These are phyloP conservation scores for Chionomys nivalis DNA, from an alignment of 2,113 vertebrate genomes.

Conservation along the genomic window DNA sequence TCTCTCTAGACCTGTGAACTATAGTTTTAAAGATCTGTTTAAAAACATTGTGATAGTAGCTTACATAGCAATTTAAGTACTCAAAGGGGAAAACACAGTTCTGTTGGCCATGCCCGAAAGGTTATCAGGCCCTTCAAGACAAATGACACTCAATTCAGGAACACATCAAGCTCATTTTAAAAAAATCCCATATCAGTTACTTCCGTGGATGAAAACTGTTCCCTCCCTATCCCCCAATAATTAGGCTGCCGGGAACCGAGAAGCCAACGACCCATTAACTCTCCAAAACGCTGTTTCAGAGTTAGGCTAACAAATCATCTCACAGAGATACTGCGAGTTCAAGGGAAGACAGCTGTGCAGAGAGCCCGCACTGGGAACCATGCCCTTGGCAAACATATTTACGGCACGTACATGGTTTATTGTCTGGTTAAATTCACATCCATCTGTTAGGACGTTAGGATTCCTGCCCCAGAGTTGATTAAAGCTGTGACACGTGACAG, in stretches of 20 bases:
- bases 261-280: background rate
- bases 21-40: background rate
- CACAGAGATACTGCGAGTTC: conserved; percentile 71
- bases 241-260: background rate
- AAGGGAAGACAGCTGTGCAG: conserved; percentile 77
- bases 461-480: conserved; percentile 63
- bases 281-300: conserved; percentile 43
- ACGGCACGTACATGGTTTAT: conserved; percentile 71
- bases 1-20: background rate
- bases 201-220: conserved; percentile 4
- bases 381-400: conserved; percentile 79
- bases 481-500: background rate
- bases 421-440: conserved; percentile 70
- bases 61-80: background rate
- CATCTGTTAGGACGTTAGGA: conserved; percentile 78
- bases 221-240: background rate
- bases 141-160: conserved; percentile 30
- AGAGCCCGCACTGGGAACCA: conserved; percentile 71
- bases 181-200: background rate
- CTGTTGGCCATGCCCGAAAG: conserved; percentile 15
- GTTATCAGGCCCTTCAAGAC: conserved; percentile 7
- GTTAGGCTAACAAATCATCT: conserved; percentile 57
- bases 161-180: background rate
- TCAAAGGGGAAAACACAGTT: background rate
- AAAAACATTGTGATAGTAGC: too few species aligned